A percentile compares a stretch with the other conserved stretches of the same genome.
phyloP scores from a whole-genome alignment of 1,140 invertebrate genomes.

The Drosophila tristis region DNA sequence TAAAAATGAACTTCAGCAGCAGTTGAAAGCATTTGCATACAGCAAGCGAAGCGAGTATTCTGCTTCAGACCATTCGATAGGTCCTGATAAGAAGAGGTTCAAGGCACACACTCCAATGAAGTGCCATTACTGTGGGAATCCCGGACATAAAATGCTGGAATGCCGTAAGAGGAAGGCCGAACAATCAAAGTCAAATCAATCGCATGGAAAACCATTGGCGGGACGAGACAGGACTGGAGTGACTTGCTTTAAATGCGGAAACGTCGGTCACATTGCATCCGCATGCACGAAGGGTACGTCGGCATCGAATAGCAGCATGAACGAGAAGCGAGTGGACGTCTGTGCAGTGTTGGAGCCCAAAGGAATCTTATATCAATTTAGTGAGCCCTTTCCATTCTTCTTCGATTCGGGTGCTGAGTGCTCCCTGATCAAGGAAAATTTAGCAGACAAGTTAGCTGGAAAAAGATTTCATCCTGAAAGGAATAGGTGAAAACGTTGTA shows the following conservation, averaged over 20 bases:
- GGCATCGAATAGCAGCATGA: background rate
- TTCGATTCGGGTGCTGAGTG: background rate
- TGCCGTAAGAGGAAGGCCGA: constrained; percentile 12
- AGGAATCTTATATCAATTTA: constrained; percentile 5
- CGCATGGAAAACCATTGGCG: background rate
- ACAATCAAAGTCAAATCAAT: constrained; percentile 2
- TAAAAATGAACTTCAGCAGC: no score
- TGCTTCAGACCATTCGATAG: background rate
- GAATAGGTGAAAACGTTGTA: background rate
- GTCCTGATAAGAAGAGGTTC: background rate
- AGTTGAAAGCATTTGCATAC: no score
- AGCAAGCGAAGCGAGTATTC: background rate
- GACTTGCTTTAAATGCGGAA: no score
- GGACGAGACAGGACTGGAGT: no score
- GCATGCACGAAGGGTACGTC: no score
- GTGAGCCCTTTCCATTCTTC: constrained; percentile 16
- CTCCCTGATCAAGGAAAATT: no score
- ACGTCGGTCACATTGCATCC: no score
- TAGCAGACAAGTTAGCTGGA: no score
- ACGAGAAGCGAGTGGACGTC: constrained; percentile 9
- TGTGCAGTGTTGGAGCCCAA: constrained; percentile 6
- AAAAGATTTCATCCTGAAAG: no score
- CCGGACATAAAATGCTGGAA: constrained; percentile 12
- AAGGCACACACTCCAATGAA: no score
- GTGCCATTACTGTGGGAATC: constrained; percentile 7